Base-by-base conservation (phyloP, 1,140 invertebrate species). In the Hyles vespertilio region DNA sequence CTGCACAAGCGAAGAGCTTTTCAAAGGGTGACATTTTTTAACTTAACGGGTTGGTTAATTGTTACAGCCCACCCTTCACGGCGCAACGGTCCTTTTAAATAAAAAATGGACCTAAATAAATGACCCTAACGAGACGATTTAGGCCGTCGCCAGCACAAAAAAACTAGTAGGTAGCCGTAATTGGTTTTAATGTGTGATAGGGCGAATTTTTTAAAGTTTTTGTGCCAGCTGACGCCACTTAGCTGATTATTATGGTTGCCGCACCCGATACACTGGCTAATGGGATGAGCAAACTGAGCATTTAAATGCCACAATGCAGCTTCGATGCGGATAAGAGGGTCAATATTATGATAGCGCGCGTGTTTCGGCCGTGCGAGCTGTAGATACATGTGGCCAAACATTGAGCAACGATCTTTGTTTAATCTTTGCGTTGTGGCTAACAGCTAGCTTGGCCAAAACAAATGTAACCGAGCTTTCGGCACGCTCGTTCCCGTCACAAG, bases 321-420 rank as follows among this genome's bases (percentile, higher is more conserved):
- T 58, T 64, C 74, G 68, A 75, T 77, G 80, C 70, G 74, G 73
- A 81, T 82, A 73, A 85, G 81, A 83, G 82, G 69, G 77, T 87
- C 84, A 87, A 88, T 88, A 87, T 88, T 88, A 83, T 88, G 84
- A 85, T 87, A 86, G 81, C 59, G 67, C 78, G 79, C 76, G 79
- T 81, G 81, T 77, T 79, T 59, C 65, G 74, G 74, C 70, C 70
- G 60, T 82, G 71, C 71, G 68, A 71, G 72, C 71, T 70, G 63
- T 84, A 64, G 77, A 72, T 81, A 84, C 84, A 84, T 87, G 76
- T 86, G 84, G 76, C 77, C 75, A 84, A 84, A 84, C 75, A 87
- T 87, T 87, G 79, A 76, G 84, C 77, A 83, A 84, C 59, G 73
- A 67, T 79, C 59, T 67, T 56, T 75, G 69, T 79, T 83, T 81